phyloP scores from a whole-genome alignment of 1,140 invertebrate species.

The Thereuonema tuberculata region DNA sequence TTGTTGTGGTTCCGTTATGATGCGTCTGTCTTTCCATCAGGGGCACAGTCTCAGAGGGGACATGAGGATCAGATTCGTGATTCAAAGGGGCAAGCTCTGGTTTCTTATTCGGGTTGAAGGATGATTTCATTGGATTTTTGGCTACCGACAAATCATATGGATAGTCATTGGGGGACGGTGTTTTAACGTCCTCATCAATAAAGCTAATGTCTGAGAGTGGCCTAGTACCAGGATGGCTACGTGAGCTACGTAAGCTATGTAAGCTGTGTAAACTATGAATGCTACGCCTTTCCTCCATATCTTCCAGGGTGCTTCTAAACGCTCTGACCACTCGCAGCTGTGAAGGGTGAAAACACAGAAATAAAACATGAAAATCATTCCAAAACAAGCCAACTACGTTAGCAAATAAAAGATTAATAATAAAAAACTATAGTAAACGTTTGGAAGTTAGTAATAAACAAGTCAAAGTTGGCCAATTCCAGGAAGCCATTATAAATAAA shows the following conservation, averaged over 20 bases:
- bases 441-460: too few relatives aligned
- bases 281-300: constrained; percentile 95
- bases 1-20: constrained; percentile 12
- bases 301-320: constrained; percentile 99
- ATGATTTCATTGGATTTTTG: constrained; percentile 5
- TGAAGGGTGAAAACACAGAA: constrained; percentile 27
- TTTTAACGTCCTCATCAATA: constrained; percentile 71
- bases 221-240: constrained; percentile 56
- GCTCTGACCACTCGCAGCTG: constrained; percentile 99
- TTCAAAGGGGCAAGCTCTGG: constrained; percentile 1
- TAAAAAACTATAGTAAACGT: too few relatives aligned
- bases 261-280: constrained; percentile 94
- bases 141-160: constrained; percentile 15
- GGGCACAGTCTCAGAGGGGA: constrained; percentile 15
- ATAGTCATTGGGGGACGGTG: constrained; percentile 33
- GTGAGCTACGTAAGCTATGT: constrained; percentile 77
- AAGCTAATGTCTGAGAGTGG: constrained; percentile 78
- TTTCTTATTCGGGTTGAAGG: constrained; percentile 1
- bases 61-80: constrained; percentile 8
- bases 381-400: constrained; percentile 12
- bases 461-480: too few relatives aligned
- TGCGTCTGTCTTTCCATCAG: constrained; percentile 21
- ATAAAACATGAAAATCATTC: constrained; percentile 24
- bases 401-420: too few relatives aligned
- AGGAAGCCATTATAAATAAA: too few relatives aligned